Evolutionary conservation across 2,797 vertebrate genomes (phyloP), one percentile per base, ranked within the genome.

Genomic region (Myiotriccus ornatus): DNA sequence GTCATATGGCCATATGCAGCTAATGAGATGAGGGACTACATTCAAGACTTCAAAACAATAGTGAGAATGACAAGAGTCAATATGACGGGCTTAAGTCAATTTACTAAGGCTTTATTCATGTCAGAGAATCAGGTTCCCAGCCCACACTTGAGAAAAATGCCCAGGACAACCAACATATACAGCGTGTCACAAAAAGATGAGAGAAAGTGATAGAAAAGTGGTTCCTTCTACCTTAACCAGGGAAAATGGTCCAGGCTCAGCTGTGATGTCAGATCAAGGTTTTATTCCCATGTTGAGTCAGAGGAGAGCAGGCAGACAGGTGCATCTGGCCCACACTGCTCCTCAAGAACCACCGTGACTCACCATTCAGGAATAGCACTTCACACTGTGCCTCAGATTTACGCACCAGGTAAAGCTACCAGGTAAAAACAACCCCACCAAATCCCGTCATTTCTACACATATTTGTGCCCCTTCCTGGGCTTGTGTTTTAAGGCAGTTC

Each of bases 31-130:
- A 86, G 67, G 9, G 19, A 94, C 76, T 57, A 22, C 21, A 37
- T 32, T 87, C 30, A 35, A 46, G 34, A 27, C 18, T 65, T 67
- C 25, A 69, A 85, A 95, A 81, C 32, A 69, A 50, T 39, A 78
- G 15, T 46, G 53, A 95, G 65, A 84, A 88, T 32, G 50, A 46
- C 30, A 82, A 82, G 34, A 85, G 65, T 82, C 76, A 88, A n/a
- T 62, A 49, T 0, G 0, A 57, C 4, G 35, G 34, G 27, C 34
- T 92, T 39, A 62, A 91, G 49, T 43, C 49, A 56, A 65, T 91
- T 86, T 93, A 47, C 64, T 49, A 63, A 63, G 41, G 79, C n/a
- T 6, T 92, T 78, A n/a, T 63, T 86, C 37, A 47, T n/a, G 30
- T 49, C 65, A 87, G 18, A 89, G 25, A 34, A 73, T 60, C 49